A percentile compares a stretch with the other conserved stretches of the same genome.
phyloP scores from a whole-genome alignment of 2,888 invertebrate species.

The Morpho deidamia region DNA sequence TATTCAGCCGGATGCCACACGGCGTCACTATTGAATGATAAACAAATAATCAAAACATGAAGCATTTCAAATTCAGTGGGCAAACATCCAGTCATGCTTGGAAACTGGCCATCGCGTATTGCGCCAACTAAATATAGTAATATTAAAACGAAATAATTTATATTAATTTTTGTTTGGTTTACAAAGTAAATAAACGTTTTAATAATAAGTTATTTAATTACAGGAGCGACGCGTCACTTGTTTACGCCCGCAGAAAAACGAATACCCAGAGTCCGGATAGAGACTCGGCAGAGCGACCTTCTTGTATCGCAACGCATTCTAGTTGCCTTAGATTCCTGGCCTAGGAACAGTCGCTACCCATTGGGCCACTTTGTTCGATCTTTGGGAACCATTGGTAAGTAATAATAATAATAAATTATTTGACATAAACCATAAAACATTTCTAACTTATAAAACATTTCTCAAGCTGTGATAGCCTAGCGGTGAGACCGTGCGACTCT shows the following conservation, averaged over 20 bases:
- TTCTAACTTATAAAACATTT: too few relatives aligned
- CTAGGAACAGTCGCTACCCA: slow-evolving; percentile 93
- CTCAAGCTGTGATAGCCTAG: too few relatives aligned
- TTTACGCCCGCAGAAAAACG: slow-evolving; percentile 96
- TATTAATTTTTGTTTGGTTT: neutral
- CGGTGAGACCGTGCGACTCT: too few relatives aligned
- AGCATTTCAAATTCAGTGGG: neutral
- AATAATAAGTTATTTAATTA: neutral
- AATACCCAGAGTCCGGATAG: slow-evolving; percentile 96
- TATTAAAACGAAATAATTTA: neutral
- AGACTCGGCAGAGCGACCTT: slow-evolving; percentile 92
- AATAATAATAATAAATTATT: too few relatives aligned
- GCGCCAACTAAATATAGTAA: neutral
- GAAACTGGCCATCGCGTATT: neutral
- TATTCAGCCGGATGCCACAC: too few relatives aligned
- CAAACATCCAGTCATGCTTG: slow-evolving; percentile 7
- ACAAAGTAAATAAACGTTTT: too few relatives aligned
- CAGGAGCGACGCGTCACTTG: slow-evolving; percentile 85
- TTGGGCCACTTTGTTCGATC: slow-evolving; percentile 97
- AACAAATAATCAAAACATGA: neutral
- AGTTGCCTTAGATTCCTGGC: slow-evolving; percentile 98
- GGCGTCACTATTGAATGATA: too few relatives aligned
- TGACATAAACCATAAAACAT: too few relatives aligned
- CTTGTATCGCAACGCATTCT: slow-evolving; percentile 92
- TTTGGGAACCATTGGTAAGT: slow-evolving; percentile 86